Base-by-base conservation (phyloP, 2,888 invertebrate species). In the Acanthosepion esculentum region DNA sequence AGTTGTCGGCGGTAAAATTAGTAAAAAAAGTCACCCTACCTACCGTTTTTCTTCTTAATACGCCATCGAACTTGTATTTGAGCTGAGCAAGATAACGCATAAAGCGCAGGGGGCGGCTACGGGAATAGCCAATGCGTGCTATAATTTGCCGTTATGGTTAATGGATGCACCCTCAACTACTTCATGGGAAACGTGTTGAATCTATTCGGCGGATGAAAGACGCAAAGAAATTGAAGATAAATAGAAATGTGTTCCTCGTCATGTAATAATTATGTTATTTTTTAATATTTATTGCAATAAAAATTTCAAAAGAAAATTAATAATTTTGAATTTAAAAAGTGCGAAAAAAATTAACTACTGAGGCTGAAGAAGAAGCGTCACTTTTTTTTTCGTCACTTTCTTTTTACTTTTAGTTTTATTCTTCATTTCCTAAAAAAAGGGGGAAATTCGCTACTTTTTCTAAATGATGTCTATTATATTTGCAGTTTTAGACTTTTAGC, bases 171-270 rank as follows among this genome's bases (percentile, higher is more conserved):
- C 50, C 92, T 12, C 26, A 92, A 48, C 50, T 92, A 48, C 50
- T 48, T 78, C n/a, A 78, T n/a, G 78, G n/a, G 48, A 48, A 48
- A 92, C 92, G 92, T 92, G 92, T 92, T 92, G 92, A 92, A 92
- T 92, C 48, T 78, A 33, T 26, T 41, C 48, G 3, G 50, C 15
- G 48, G 50, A 92, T 29, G 48, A 92, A 92, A 33, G 26, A 48
- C 91, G 91, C 91, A 91, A 59, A 59, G 59, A 78, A 78, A 78
- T 78, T 78, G n/a, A 15, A 2, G n/a, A 78, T n/a, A n/a, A 78
- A 78, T 78, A 78, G 33, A 33, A 78, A n/a, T 12, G n/a, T n/a
- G 78, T 15, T n/a, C 15, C 10, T 6, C 8, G 26, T 50, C 20
- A 23, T 59, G 20, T 23, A 23, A 78, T 15, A 78, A n/a, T 78